A percentile compares a stretch with the other conserved stretches of the same genome.
Conservation (phyloP, 2,797 vertebrate genomes). For the Coracias cyanogaster region DNA sequence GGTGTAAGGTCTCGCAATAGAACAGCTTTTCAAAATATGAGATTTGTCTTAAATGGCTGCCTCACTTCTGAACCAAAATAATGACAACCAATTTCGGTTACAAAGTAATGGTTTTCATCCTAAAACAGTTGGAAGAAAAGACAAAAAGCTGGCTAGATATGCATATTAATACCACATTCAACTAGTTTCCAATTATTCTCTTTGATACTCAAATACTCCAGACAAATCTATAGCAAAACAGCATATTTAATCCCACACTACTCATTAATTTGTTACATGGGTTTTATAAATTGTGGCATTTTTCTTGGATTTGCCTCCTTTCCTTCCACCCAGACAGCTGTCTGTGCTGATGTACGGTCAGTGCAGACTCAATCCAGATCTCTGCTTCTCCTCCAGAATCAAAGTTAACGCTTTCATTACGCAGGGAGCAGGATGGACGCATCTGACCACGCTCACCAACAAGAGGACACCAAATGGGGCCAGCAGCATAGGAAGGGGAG, state of each 20-base stretch:
- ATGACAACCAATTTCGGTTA: neutral
- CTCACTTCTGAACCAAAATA: neutral
- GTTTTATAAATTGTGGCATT: neutral
- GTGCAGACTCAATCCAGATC: neutral
- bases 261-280: neutral
- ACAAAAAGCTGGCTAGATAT: neutral
- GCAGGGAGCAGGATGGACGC: neutral
- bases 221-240: neutral
- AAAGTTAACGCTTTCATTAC: neutral
- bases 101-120: neutral
- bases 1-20: neutral
- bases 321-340: neutral
- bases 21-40: neutral
- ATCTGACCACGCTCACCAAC: neutral
- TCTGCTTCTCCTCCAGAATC: neutral
- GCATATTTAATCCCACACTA: neutral
- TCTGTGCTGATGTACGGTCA: neutral
- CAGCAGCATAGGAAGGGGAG: neutral
- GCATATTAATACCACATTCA: neutral
- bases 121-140: neutral
- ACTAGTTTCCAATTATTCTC: neutral
- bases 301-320: neutral
- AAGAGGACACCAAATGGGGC: no score
- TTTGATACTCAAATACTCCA: neutral
- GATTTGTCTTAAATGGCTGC: neutral